Conservation (phyloP, 2,888 invertebrate species). For the Andrena chrysosceles region DNA sequence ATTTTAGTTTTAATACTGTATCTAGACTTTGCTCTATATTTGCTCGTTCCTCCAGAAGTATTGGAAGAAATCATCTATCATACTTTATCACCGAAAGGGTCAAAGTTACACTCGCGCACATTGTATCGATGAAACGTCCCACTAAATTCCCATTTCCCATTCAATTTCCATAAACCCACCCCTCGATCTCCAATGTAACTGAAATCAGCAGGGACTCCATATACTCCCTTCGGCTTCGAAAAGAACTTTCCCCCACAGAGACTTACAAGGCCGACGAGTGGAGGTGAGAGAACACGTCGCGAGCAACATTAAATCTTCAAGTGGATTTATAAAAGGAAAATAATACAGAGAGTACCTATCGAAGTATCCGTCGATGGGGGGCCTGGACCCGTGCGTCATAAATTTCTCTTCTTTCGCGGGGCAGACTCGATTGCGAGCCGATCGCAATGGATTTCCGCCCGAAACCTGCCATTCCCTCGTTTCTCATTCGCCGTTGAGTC, state of each 20-base stretch:
- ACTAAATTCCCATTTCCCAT: neutral
- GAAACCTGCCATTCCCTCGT: conserved; percentile 51
- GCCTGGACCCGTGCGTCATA: neutral
- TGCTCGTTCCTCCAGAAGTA: neutral
- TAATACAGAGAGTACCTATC: no score
- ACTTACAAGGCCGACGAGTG: no score
- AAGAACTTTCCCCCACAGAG: no score
- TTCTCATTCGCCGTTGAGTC: conserved; percentile 52
- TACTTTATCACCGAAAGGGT: neutral
- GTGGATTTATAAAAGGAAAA: no score
- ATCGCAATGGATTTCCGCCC: conserved; percentile 46
- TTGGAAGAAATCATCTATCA: neutral
- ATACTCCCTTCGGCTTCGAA: no score
- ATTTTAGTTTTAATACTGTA: no score
- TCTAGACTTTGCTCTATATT: no score
- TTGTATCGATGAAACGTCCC: neutral
- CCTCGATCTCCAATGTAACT: neutral
- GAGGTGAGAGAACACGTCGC: no score
- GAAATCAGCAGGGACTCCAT: neutral
- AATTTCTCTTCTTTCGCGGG: conserved; percentile 22
- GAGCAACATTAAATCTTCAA: no score
- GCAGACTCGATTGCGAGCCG: conserved; percentile 42
- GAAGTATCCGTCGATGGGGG: no score
- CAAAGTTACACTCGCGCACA: neutral
- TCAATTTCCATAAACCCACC: neutral